Evolutionary conservation across 2,888 invertebrate genomes (phyloP).

Genomic region (Holacanthella duospinosa): DNA sequence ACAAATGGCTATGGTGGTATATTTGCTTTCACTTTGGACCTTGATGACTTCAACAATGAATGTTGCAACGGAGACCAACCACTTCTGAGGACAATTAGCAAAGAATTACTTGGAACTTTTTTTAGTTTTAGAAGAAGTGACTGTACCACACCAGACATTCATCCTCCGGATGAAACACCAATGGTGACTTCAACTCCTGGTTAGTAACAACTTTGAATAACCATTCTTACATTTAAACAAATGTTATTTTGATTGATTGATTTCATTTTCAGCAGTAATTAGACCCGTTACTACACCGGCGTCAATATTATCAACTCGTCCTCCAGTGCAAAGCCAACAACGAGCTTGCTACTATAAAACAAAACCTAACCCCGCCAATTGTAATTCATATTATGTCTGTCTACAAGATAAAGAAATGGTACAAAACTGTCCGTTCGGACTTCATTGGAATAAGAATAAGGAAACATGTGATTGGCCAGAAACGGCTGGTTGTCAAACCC

Average conservation of each 20-base stretch:
- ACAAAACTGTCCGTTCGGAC: slow-evolving; percentile 60
- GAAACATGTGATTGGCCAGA: slow-evolving; percentile 64
- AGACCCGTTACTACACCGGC: background rate
- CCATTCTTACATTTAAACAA: background rate
- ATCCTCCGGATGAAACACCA: background rate
- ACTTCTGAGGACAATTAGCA: slow-evolving; percentile 62
- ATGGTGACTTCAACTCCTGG: background rate
- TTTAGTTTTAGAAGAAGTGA: slow-evolving; percentile 41
- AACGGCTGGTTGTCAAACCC: slow-evolving; percentile 27
- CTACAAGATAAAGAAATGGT: slow-evolving; percentile 58
- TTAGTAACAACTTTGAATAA: background rate
- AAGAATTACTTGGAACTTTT: slow-evolving; percentile 50
- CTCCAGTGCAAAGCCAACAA: background rate
- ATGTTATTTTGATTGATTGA: too few species aligned
- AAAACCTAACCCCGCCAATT: slow-evolving; percentile 40
- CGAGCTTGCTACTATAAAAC: background rate
- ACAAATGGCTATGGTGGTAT: slow-evolving; percentile 66
- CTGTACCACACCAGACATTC: slow-evolving; percentile 61
- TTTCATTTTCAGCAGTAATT: background rate
- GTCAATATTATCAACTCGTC: background rate
- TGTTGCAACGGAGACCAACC: slow-evolving; percentile 74
- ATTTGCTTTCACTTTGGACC: slow-evolving; percentile 75
- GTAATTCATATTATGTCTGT: slow-evolving; percentile 66
- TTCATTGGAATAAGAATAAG: slow-evolving; percentile 58
- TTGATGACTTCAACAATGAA: slow-evolving; percentile 75